A percentile compares a stretch with the other conserved stretches of the same genome.
phyloP scores from a whole-genome alignment of 2,113 vertebrate species.

The Sinocyclocheilus anshuiensis region DNA sequence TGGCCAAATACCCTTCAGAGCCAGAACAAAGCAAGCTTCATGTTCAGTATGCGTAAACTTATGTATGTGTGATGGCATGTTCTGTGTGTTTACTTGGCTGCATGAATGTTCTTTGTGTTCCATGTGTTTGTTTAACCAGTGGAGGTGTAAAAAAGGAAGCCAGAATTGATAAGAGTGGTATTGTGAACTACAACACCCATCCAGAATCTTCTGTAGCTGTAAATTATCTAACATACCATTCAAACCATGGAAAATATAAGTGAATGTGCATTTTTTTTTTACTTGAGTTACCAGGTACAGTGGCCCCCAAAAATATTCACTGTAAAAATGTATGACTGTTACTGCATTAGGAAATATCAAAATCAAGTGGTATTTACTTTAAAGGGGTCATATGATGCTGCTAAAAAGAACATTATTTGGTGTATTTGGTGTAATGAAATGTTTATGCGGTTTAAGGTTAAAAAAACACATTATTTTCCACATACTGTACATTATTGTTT shows the following conservation, averaged over 20 bases:
- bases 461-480: too few relatives aligned
- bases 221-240: background rate
- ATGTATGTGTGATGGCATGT: constrained; percentile 42
- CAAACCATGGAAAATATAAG: background rate
- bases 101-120: constrained; percentile 39
- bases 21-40: constrained; percentile 44
- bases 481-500: too few relatives aligned
- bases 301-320: too few relatives aligned
- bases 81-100: constrained; percentile 38
- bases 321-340: background rate
- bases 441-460: too few relatives aligned
- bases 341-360: background rate
- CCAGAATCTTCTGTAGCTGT: constrained; percentile 14
- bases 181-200: constrained; percentile 37
- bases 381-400: too few relatives aligned
- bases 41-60: constrained; percentile 42
- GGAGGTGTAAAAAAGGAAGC: constrained; percentile 32
- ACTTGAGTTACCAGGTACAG: background rate
- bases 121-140: constrained; percentile 40
- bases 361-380: background rate
- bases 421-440: too few relatives aligned
- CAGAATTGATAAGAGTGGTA: constrained; percentile 52
- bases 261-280: background rate
- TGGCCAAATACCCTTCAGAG: constrained; percentile 39
- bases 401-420: too few relatives aligned